Evolutionary conservation across 2,113 vertebrate genomes (phyloP).

Genomic region (Spilogale gracilis): DNA sequence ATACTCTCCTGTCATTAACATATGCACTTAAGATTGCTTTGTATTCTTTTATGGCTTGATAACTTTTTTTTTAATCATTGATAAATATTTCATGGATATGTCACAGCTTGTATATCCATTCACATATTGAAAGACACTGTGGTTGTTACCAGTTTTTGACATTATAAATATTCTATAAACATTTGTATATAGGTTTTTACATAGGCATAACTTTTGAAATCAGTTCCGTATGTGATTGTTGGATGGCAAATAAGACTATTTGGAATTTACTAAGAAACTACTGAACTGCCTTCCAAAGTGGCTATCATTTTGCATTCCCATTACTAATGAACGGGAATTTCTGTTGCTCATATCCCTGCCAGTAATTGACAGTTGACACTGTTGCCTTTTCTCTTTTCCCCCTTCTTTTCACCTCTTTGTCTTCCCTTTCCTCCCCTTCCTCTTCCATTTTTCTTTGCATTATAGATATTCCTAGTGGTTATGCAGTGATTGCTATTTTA

Average conservation of each 20-base stretch:
- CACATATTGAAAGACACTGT: not conserved
- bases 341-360: not conserved
- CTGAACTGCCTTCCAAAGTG: not conserved
- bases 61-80: not conserved
- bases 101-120: not conserved
- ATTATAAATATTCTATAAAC: not conserved
- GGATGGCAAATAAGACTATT: not conserved
- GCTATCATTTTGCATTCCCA: not conserved
- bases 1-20: not conserved
- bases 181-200: not conserved
- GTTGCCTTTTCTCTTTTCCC: not conserved
- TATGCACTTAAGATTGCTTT: not conserved
- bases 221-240: not conserved
- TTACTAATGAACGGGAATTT: not conserved
- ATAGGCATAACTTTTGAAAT: not conserved
- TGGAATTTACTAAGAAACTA: not conserved
- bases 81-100: not conserved
- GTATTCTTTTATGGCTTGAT: not conserved
- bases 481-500: not conserved
- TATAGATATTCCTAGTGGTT: not conserved
- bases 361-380: not conserved
- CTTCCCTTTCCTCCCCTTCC: not conserved
- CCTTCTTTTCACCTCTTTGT: not conserved
- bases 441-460: not conserved
- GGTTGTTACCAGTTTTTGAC: not conserved